phyloP scores from a whole-genome alignment of 2,888 invertebrate genomes.

The Drosophila ezoana region DNA sequence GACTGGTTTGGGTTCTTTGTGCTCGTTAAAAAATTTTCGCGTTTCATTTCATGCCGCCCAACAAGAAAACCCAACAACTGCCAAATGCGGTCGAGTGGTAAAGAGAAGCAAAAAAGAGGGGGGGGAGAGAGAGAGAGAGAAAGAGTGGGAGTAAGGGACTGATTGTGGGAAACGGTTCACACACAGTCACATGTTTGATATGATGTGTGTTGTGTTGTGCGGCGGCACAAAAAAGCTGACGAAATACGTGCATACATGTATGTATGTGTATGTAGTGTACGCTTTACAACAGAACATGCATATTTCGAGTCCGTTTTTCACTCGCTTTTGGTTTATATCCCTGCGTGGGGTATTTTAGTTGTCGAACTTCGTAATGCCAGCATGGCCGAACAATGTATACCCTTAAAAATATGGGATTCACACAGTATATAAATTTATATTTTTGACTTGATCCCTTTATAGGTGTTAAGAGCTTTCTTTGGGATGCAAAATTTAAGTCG shows the following conservation, averaged over 20 bases:
- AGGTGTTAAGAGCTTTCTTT: too few relatives aligned
- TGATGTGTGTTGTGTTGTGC: constrained; percentile 44
- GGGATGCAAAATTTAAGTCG: too few relatives aligned
- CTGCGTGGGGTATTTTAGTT: constrained; percentile 27
- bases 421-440: not conserved
- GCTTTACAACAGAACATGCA: constrained; percentile 48
- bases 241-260: constrained; percentile 54
- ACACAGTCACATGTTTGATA: constrained; percentile 56
- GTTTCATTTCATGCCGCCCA: constrained; percentile 72
- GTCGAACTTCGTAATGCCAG: constrained; percentile 1
- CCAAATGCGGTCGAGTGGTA: constrained; percentile 64
- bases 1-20: constrained; percentile 64
- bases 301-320: constrained; percentile 29
- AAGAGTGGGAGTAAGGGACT: not conserved
- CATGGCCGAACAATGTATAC: constrained; percentile 10
- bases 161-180: constrained; percentile 26
- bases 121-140: not conserved
- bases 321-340: constrained; percentile 40
- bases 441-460: not conserved
- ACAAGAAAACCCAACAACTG: constrained; percentile 54
- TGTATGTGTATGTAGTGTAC: constrained; percentile 7
- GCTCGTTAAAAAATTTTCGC: constrained; percentile 77
- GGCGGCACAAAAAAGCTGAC: constrained; percentile 56
- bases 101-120: not conserved
- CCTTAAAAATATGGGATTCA: not conserved